phyloP scores from a whole-genome alignment of 2,113 vertebrate genomes.

The Notechis scutatus region DNA sequence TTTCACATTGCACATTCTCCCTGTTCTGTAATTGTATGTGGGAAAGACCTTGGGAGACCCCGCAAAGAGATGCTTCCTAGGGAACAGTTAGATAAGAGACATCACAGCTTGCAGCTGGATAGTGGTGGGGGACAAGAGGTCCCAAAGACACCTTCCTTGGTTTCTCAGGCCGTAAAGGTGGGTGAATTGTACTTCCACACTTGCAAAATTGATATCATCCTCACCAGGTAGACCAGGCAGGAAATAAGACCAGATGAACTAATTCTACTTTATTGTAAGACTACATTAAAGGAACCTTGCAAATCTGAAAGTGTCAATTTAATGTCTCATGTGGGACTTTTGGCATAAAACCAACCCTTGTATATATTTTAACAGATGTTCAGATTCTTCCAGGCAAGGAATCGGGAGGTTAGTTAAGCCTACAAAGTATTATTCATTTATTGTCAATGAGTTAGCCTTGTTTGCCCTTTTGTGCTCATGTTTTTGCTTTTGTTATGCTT shows the following conservation, averaged over 20 bases:
- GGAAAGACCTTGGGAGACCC: not conserved
- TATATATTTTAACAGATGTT: not conserved
- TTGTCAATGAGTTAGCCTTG: not conserved
- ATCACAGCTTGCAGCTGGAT: not conserved
- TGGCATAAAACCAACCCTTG: not conserved
- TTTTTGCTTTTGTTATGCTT: not conserved
- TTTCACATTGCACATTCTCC: not conserved
- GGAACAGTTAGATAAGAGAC: not conserved
- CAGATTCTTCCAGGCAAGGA: not conserved
- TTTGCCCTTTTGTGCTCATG: not conserved
- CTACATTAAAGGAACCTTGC: not conserved
- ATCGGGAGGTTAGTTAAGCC: not conserved
- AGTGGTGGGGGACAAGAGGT: not conserved
- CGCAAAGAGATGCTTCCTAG: not conserved
- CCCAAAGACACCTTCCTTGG: not conserved
- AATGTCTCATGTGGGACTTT: not conserved
- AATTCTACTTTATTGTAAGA: not conserved
- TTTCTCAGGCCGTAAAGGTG: no score
- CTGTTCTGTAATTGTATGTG: not conserved
- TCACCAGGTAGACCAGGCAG: not conserved
- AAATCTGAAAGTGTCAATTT: not conserved
- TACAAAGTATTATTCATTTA: not conserved
- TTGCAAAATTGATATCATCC: not conserved
- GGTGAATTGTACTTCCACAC: not conserved
- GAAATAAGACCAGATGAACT: not conserved